Evolutionary conservation across 2,888 invertebrate species (phyloP), one percentile per base, ranked within the genome.

Genomic region (Yponomeuta sedellus): DNA sequence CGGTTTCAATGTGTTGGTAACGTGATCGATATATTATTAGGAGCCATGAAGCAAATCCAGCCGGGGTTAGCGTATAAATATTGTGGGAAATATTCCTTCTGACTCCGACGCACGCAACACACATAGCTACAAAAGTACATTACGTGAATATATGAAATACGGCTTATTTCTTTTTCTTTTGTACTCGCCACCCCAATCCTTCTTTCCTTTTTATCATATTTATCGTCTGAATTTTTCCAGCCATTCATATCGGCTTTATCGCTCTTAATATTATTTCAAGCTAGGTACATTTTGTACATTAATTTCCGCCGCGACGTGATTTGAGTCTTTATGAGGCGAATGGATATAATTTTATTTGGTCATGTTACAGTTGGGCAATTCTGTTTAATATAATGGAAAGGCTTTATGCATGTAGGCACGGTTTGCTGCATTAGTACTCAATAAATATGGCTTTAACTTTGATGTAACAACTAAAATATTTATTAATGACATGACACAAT

Each of bases 181-280:
- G 59, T 64, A 39, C 56, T 68, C 68, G 68, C 66, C 65, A 68
- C 69, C 61, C 68, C 66, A 66, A 69, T 66, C 34, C 65, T 61
- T 61, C 61, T 68, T 69, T 62, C 63, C 68, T 67, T 72, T 71
- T 68, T 71, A 70, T 71, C 65, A 70, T 71, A 70, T 71, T 73
- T 68, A 68, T 68, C 65, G 64, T 66, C 67, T 59, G 67, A 68
- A 56, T 64, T 66, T 68, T 64, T 65, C 12, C 57, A 66, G 59
- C 67, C 62, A 67, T 66, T 69, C 69, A 58, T 70, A 68, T 70
- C 68, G 39, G 66, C 61, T 66, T 67, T 68, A 69, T 68, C 66
- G 64, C 67, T 66, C 67, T 64, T 66, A 68, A 68, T 68, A 67
- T 67, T 66, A 68, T 67, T 65, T 67, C 52, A 52, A 20, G 59